Percentiles rank a stretch among this genome's conserved stretches.
Evolutionary conservation across 2,888 invertebrate species (phyloP).

Genomic region (Hypsopygia costalis): DNA sequence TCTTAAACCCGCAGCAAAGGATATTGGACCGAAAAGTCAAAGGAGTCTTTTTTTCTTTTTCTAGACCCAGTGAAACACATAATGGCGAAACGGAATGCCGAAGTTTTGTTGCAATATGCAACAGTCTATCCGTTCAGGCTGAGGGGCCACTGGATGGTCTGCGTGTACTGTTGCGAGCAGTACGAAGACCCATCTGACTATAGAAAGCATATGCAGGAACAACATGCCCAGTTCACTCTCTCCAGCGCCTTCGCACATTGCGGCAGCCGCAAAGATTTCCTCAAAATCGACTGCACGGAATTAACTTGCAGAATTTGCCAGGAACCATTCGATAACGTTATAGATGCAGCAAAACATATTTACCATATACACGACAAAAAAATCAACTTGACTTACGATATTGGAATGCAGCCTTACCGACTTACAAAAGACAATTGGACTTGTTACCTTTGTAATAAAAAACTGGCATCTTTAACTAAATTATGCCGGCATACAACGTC

Average conservation of each 20-base stretch:
- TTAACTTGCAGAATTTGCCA: slow-evolving; percentile 52
- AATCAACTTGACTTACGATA: slow-evolving; percentile 42
- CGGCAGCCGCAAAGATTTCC: slow-evolving; percentile 42
- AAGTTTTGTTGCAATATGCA: slow-evolving; percentile 59
- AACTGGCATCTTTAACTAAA: slow-evolving; percentile 47
- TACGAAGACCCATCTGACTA: slow-evolving; percentile 49
- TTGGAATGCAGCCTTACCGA: slow-evolving; percentile 57
- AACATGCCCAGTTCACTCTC: slow-evolving; percentile 45
- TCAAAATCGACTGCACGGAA: slow-evolving; percentile 60
- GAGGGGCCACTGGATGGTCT: slow-evolving; percentile 47
- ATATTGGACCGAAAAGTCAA: not conserved
- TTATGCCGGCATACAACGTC: slow-evolving; percentile 57
- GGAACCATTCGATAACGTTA: slow-evolving; percentile 35
- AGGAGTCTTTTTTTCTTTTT: slow-evolving; percentile 33
- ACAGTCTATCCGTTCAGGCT: slow-evolving; percentile 67
- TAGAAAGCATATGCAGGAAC: slow-evolving; percentile 47
- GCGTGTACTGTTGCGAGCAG: slow-evolving; percentile 65
- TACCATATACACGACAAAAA: slow-evolving; percentile 37
- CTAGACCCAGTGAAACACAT: slow-evolving; percentile 52
- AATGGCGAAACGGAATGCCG: slow-evolving; percentile 61
- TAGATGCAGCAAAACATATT: slow-evolving; percentile 48
- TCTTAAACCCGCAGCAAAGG: too few relatives aligned
- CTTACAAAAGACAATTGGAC: slow-evolving; percentile 48
- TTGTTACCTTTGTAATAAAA: slow-evolving; percentile 49
- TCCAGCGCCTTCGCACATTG: slow-evolving; percentile 59